phyloP scores from a whole-genome alignment of 2,797 vertebrate genomes.

The Hoplostethus atlanticus region DNA sequence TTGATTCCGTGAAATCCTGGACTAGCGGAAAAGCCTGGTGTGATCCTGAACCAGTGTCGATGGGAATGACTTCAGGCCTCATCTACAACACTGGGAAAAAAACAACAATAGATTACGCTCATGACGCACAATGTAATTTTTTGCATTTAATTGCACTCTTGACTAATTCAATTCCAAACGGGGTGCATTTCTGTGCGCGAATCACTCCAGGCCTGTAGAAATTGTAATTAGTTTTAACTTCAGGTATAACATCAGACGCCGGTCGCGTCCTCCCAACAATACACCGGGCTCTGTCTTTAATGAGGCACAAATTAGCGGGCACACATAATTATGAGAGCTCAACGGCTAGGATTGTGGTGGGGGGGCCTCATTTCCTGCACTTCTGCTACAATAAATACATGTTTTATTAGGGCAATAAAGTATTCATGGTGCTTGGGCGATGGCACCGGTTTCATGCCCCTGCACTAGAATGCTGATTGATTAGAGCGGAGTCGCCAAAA shows the following conservation, averaged over 20 bases:
- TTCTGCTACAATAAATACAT: slow-evolving; percentile 59
- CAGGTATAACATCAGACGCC: slow-evolving; percentile 29
- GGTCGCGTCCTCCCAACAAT: slow-evolving; percentile 10
- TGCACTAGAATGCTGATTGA: slow-evolving; percentile 50
- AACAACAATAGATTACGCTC: not conserved
- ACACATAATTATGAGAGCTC: slow-evolving; percentile 43
- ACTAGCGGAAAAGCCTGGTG: no score
- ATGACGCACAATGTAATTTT: not conserved
- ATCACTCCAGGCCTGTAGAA: not conserved
- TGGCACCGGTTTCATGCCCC: slow-evolving; percentile 47
- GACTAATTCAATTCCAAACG: slow-evolving; percentile 9
- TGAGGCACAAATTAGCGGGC: slow-evolving; percentile 47
- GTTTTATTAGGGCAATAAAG: slow-evolving; percentile 72
- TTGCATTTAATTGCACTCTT: slow-evolving; percentile 8
- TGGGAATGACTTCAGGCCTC: no score
- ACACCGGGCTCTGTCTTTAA: slow-evolving; percentile 41
- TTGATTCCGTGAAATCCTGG: no score
- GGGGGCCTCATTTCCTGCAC: slow-evolving; percentile 27
- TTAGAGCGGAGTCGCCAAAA: slow-evolving; percentile 49
- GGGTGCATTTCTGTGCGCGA: not conserved
- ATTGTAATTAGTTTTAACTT: slow-evolving; percentile 11
- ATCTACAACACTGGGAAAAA: not conserved
- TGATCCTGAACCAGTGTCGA: no score
- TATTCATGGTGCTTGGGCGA: slow-evolving; percentile 58
- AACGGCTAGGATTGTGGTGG: slow-evolving; percentile 30